Percentiles rank a stretch among this genome's conserved stretches.
phyloP scores from a whole-genome alignment of 2,113 vertebrate genomes.

The Ochotona princeps region DNA sequence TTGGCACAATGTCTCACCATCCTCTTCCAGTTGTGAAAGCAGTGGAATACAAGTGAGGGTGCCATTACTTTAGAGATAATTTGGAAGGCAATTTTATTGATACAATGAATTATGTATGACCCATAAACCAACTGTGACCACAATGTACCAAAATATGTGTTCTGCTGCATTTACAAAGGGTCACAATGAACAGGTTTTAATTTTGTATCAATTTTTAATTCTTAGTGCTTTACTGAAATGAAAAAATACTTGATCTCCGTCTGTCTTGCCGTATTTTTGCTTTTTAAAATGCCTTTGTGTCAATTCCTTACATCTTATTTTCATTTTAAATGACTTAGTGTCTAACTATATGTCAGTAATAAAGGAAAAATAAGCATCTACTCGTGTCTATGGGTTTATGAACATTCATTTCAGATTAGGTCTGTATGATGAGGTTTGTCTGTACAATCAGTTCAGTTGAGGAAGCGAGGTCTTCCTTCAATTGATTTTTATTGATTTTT shows the following conservation, averaged over 20 bases:
- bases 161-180: background rate
- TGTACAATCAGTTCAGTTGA: background rate
- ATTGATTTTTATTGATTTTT: background rate
- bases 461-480: background rate
- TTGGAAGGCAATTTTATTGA: background rate
- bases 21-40: background rate
- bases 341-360: background rate
- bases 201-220: conserved; percentile 7
- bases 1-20: background rate
- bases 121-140: background rate
- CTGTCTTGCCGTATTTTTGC: background rate
- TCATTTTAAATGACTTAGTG: background rate
- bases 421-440: background rate
- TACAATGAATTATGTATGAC: background rate
- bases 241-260: background rate
- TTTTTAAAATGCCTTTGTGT: background rate
- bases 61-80: background rate
- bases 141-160: background rate
- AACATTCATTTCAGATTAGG: background rate
- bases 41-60: background rate
- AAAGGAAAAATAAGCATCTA: background rate
- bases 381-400: background rate
- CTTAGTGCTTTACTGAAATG: background rate
- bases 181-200: background rate
- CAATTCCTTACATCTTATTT: background rate